phyloP scores from a whole-genome alignment of 2,888 invertebrate genomes.

The Pachymerium ferrugineum region DNA sequence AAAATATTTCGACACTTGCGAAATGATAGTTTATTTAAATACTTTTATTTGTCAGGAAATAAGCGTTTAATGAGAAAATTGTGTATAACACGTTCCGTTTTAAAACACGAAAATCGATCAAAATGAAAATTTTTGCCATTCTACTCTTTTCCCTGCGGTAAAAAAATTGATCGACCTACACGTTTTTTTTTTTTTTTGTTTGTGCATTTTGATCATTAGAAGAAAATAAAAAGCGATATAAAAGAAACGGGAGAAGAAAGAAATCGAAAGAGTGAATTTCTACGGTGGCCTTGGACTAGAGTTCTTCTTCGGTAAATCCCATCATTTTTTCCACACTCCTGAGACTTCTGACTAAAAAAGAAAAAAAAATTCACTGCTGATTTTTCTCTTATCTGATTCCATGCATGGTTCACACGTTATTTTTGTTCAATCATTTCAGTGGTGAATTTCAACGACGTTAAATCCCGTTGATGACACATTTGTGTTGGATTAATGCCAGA shows the following conservation, averaged over 20 bases:
- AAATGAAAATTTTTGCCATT: background rate
- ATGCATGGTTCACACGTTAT: background rate
- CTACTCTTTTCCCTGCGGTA: background rate
- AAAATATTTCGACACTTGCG: no score
- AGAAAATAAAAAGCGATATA: background rate
- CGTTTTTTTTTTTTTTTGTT: background rate
- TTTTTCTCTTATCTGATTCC: background rate
- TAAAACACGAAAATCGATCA: no score
- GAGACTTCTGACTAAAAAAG: no score
- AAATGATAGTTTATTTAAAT: no score
- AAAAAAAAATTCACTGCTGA: no score
- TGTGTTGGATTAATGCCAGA: background rate
- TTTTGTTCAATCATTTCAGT: slow-evolving; percentile 13
- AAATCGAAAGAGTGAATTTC: background rate
- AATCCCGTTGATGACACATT: slow-evolving; percentile 3
- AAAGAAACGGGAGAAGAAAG: background rate
- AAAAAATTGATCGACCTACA: background rate
- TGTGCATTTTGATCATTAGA: background rate
- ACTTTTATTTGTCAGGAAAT: no score
- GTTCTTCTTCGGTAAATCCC: background rate
- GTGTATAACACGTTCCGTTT: no score
- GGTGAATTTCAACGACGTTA: background rate
- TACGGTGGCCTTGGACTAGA: background rate
- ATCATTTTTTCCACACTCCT: slow-evolving; percentile 21
- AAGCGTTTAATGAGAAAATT: no score